These are phyloP conservation scores for Lordiphosa stackelbergi DNA, from an alignment of 1,140 invertebrate species.

Conservation along the genomic window DNA sequence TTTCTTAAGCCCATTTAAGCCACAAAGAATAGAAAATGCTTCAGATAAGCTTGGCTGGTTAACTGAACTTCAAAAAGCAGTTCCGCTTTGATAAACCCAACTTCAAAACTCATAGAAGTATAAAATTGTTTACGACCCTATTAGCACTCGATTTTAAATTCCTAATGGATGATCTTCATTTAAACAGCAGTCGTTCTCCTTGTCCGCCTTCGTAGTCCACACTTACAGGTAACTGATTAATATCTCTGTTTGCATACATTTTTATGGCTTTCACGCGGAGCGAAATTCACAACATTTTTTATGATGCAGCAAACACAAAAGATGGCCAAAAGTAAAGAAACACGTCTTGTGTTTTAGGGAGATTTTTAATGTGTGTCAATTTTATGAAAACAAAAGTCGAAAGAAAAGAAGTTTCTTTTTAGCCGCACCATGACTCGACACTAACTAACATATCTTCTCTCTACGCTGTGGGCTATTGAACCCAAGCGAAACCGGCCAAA, in stretches of 20 bases:
- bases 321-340: slow-evolving; percentile 22
- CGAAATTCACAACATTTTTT: slow-evolving; percentile 17
- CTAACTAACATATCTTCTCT: neutral
- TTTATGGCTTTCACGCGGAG: slow-evolving; percentile 44
- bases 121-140: slow-evolving; percentile 23
- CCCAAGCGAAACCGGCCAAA: slow-evolving; percentile 32
- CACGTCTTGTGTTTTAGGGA: slow-evolving; percentile 2
- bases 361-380: slow-evolving; percentile 11
- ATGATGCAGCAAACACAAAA: slow-evolving; percentile 7
- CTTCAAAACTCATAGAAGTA: slow-evolving; percentile 9
- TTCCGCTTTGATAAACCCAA: slow-evolving; percentile 36
- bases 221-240: slow-evolving; percentile 15
- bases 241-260: slow-evolving; percentile 21
- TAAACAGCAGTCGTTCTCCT: slow-evolving; percentile 19
- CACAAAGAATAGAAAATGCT: slow-evolving; percentile 4
- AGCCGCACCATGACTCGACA: neutral
- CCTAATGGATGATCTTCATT: slow-evolving; percentile 22
- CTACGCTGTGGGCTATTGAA: slow-evolving; percentile 45
- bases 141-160: slow-evolving; percentile 29
- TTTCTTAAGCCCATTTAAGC: neutral
- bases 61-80: slow-evolving; percentile 13
- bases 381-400: slow-evolving; percentile 37
- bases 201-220: slow-evolving; percentile 3
- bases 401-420: slow-evolving; percentile 20
- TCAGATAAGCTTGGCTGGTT: slow-evolving; percentile 29